phyloP scores from a whole-genome alignment of 1,140 invertebrate species.

The Panagrolaimus sp. region DNA sequence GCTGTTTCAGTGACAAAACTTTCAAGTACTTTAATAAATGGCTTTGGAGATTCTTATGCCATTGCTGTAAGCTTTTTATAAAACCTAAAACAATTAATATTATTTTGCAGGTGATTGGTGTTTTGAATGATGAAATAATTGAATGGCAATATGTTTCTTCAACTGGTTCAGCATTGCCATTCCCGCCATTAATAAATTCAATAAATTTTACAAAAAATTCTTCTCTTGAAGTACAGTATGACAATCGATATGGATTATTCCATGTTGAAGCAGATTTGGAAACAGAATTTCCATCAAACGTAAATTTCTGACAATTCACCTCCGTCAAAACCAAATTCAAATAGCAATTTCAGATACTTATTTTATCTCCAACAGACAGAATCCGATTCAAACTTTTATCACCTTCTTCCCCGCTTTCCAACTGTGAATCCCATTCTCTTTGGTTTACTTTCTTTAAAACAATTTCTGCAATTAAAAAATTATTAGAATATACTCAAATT shows the following conservation, averaged over 20 bases:
- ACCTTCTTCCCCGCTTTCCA: not conserved
- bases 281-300: not conserved
- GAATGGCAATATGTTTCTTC: slow-evolving; percentile 2
- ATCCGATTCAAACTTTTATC: not conserved
- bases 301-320: too few species aligned
- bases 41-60: slow-evolving; percentile 15
- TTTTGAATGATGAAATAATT: not conserved
- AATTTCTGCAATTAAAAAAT: not conserved
- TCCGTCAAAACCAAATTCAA: too few species aligned
- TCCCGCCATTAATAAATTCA: not conserved
- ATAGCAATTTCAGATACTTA: not conserved
- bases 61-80: not conserved
- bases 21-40: not conserved
- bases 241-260: slow-evolving; percentile 9
- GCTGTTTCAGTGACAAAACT: not conserved
- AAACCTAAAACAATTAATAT: not conserved
- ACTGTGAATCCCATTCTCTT: not conserved
- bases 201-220: not conserved
- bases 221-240: slow-evolving; percentile 5
- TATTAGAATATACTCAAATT: not conserved
- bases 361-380: not conserved
- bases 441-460: slow-evolving; percentile 3
- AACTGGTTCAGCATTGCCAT: not conserved
- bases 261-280: not conserved
- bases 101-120: not conserved